Conservation (phyloP, 2,888 invertebrate genomes). For the Melanostoma mellinum region DNA sequence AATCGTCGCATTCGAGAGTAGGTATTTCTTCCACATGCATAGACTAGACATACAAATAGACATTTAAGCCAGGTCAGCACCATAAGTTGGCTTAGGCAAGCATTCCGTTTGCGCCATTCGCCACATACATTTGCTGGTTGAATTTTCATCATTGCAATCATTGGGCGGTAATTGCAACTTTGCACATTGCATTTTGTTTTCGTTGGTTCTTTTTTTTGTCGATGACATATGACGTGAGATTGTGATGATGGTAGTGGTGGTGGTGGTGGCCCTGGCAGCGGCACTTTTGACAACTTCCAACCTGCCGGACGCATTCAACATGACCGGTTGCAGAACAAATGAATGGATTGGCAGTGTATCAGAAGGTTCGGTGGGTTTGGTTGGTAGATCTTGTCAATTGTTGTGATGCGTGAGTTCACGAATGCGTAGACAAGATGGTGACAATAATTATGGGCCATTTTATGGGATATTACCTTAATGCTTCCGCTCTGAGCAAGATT, state of each 20-base stretch:
- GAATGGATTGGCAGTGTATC: background rate
- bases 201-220: slow-evolving; percentile 16
- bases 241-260: background rate
- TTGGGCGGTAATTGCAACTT: slow-evolving; percentile 65
- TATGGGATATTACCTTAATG: slow-evolving; percentile 6
- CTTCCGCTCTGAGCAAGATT: slow-evolving; percentile 14
- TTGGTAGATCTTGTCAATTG: slow-evolving; percentile 12
- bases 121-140: slow-evolving; percentile 12
- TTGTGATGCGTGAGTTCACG: slow-evolving; percentile 21
- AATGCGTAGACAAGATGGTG: slow-evolving; percentile 26
- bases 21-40: background rate
- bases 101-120: slow-evolving; percentile 33
- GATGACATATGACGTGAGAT: slow-evolving; percentile 31
- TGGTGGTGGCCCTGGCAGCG: slow-evolving; percentile 7
- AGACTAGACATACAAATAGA: slow-evolving; percentile 15
- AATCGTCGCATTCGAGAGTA: slow-evolving; percentile 8
- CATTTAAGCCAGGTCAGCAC: slow-evolving; percentile 22
- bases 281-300: slow-evolving; percentile 40
- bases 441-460: slow-evolving; percentile 28
- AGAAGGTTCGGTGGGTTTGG: background rate
- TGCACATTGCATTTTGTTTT: slow-evolving; percentile 57
- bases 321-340: slow-evolving; percentile 18
- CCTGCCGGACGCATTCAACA: slow-evolving; percentile 45
- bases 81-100: background rate
- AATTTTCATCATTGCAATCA: slow-evolving; percentile 45